These are phyloP conservation scores for Drosophila watanabei DNA, from an alignment of 1,140 invertebrate species.

Conservation along the genomic window DNA sequence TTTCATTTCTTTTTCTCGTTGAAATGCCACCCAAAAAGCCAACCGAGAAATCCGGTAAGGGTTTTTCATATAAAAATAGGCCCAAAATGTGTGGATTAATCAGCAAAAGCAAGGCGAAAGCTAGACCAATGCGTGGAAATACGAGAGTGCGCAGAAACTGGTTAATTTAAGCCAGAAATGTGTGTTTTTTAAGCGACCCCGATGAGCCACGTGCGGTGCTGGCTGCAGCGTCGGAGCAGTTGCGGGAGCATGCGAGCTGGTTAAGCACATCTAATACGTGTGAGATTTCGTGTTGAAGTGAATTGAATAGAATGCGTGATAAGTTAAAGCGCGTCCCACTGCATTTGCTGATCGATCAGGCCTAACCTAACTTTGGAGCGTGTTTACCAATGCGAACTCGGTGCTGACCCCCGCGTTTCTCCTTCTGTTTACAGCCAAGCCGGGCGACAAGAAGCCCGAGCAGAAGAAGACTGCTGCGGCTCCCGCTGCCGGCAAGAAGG, in stretches of 20 bases:
- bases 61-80: slow-evolving; percentile 72
- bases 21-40: slow-evolving; percentile 90
- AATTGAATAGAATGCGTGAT: not conserved
- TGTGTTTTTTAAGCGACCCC: slow-evolving; percentile 7
- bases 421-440: slow-evolving; percentile 70
- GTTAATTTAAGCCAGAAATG: slow-evolving; percentile 49
- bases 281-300: not conserved
- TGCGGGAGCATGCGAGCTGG: not conserved
- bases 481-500: slow-evolving; percentile 86
- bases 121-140: slow-evolving; percentile 14
- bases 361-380: slow-evolving; percentile 61
- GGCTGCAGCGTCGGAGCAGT: slow-evolving; percentile 18
- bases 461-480: slow-evolving; percentile 83
- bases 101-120: slow-evolving; percentile 45
- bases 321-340: slow-evolving; percentile 8
- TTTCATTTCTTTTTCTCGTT: slow-evolving; percentile 86
- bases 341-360: slow-evolving; percentile 48
- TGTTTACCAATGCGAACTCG: slow-evolving; percentile 59
- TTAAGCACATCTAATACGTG: slow-evolving; percentile 10
- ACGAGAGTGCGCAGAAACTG: slow-evolving; percentile 19
- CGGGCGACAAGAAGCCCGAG: slow-evolving; percentile 85
- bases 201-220: slow-evolving; percentile 72
- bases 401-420: slow-evolving; percentile 8
- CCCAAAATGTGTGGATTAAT: slow-evolving; percentile 48
- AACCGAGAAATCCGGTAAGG: slow-evolving; percentile 89